These are phyloP conservation scores for Prolemur simus DNA, from an alignment of 2,113 vertebrate species.

Conservation along the genomic window DNA sequence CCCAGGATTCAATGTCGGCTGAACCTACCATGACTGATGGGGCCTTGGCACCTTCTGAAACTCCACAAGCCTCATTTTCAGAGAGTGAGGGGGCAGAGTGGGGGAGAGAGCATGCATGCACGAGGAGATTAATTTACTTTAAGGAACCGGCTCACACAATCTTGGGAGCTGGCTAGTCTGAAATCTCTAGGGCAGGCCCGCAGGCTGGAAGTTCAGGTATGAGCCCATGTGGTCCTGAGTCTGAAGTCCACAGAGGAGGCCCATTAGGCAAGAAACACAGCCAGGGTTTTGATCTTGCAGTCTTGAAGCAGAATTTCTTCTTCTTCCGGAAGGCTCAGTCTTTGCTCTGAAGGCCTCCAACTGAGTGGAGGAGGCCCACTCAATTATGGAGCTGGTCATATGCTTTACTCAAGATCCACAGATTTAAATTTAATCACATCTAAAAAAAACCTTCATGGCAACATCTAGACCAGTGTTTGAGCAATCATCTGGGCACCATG, in stretches of 20 bases:
- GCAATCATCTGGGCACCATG: not conserved
- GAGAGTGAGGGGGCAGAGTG: not conserved
- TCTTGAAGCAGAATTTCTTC: not conserved
- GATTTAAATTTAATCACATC: not conserved
- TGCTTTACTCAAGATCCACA: not conserved
- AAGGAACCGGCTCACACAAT: not conserved
- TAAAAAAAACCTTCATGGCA: not conserved
- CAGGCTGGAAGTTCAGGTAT: not conserved
- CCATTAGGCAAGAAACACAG: not conserved
- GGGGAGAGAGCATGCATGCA: not conserved
- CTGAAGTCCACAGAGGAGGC: not conserved
- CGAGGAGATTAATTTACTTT: not conserved
- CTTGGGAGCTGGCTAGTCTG: not conserved
- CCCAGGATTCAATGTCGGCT: fast-evolving
- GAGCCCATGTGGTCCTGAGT: too few relatives aligned
- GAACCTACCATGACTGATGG: not conserved
- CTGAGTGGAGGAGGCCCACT: not conserved
- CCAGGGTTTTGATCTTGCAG: not conserved
- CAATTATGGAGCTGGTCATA: not conserved
- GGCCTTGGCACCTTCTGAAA: fast-evolving
- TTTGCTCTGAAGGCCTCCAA: not conserved
- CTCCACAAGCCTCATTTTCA: not conserved
- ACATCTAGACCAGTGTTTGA: not conserved
- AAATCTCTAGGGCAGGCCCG: not conserved
- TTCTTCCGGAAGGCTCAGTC: not conserved